Base-by-base conservation (phyloP, 2,888 invertebrate species). In the Pilophorus perplexus region DNA sequence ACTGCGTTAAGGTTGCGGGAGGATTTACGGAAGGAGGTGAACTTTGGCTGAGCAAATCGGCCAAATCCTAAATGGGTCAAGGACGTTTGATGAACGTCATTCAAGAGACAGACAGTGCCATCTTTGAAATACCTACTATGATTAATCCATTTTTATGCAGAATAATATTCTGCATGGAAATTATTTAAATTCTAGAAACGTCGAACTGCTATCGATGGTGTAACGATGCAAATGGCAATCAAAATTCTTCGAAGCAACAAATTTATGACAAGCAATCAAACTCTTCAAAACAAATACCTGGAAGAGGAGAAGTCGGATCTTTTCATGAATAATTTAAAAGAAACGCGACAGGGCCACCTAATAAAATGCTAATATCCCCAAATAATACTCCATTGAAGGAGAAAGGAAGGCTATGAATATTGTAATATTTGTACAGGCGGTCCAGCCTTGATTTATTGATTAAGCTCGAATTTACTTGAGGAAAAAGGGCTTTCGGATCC, bases 241-340 rank as follows among this genome's bases (percentile, higher is more conserved):
- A 52, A 52, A 25, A 52, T 52, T 42, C 25, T 42, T 22, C 27
- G 23, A 59, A 33, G 40, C 5, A 33, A 25, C 62, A 44, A 62
- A 46, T 62, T 62, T 62, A 62, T 48, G 62, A 48, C 28, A 46
- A 48, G 38, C 62, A 62, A 62, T 62, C 62, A 62, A 62, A 62
- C 62, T 25, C 38, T 46, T 48, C 27, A 62, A 62, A 62, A 62
- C 62, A 62, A 62, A 62, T 62, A 62, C 62, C 62, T 48, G 62
- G 28, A 22, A 42, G 59, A 14, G 48, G 60, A 4, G 28, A 22
- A 62, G 62, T 52, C 38, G 16, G 33, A 62, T 27, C 48, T 62
- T n/a, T 60, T 62, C 62, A 62, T 62, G 62, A 62, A 62, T 62
- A 62, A 62, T 62, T 62, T 62, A 62, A 46, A 62, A 46, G 62